phyloP scores from a whole-genome alignment of 2,888 invertebrate genomes.

The Pimpla rufipes region DNA sequence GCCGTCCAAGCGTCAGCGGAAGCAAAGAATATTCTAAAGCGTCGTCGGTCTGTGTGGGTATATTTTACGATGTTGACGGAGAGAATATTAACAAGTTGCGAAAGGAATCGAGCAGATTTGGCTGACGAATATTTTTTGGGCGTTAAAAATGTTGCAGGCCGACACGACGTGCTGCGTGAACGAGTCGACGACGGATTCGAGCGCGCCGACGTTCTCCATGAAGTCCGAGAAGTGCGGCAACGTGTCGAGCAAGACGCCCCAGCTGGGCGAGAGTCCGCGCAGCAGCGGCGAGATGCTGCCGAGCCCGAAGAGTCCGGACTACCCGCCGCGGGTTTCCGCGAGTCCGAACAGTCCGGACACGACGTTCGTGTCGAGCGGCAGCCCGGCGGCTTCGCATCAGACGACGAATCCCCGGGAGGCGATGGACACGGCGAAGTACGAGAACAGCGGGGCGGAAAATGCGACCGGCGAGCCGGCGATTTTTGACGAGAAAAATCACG shows the following conservation, averaged over 20 bases:
- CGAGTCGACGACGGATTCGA: conserved; percentile 67
- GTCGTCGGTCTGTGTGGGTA: conserved; percentile 44
- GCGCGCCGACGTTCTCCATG: conserved; percentile 30
- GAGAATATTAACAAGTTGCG: not conserved
- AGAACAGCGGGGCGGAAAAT: conserved; percentile 51
- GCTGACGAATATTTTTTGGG: too few relatives aligned
- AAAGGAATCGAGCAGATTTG: too few relatives aligned
- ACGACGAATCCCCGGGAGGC: conserved; percentile 46
- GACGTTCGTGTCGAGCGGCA: conserved; percentile 70
- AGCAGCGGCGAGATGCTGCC: conserved; percentile 77
- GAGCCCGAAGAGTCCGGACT: conserved; percentile 83
- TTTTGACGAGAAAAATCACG: conserved; percentile 16
- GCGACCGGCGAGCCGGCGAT: conserved; percentile 31
- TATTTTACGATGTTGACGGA: not conserved
- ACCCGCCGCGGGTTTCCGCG: conserved; percentile 80
- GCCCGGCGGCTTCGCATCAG: conserved; percentile 45
- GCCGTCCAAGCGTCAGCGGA: not conserved
- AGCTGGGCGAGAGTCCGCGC: conserved; percentile 81
- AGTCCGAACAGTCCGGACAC: conserved; percentile 78
- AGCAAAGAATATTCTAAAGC: conserved; percentile 19
- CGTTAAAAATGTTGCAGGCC: conserved; percentile 66
- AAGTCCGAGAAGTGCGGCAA: conserved; percentile 78
- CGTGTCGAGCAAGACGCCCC: conserved; percentile 80
- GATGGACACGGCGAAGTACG: conserved; percentile 75
- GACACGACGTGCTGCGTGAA: conserved; percentile 72